phyloP scores from a whole-genome alignment of 2,113 vertebrate species.

The Gadus macrocephalus region DNA sequence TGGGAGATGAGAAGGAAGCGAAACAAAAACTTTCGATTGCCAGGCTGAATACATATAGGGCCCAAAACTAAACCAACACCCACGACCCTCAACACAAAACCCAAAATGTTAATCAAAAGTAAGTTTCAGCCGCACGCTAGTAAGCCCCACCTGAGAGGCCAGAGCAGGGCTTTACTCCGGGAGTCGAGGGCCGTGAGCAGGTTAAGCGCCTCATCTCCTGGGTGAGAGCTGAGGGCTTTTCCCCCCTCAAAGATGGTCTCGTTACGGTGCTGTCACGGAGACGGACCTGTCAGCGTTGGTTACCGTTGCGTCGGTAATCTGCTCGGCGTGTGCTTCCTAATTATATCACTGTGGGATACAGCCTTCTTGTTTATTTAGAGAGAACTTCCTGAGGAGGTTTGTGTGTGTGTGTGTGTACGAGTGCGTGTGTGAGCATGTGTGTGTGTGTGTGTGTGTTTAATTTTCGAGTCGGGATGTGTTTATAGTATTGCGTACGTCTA shows the following conservation, averaged over 20 bases:
- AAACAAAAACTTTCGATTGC: background rate
- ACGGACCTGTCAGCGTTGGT: conserved; percentile 35
- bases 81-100: background rate
- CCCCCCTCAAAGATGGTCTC: conserved; percentile 31
- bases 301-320: conserved; percentile 35
- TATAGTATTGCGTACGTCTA: too few relatives aligned
- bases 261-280: conserved; percentile 44
- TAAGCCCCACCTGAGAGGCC: background rate
- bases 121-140: background rate
- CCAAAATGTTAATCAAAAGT: background rate
- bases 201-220: background rate
- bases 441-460: background rate
- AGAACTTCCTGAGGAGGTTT: background rate
- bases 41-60: background rate
- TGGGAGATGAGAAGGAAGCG: conserved; percentile 6
- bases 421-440: background rate
- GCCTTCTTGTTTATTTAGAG: conserved; percentile 38
- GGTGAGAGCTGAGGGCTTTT: too few relatives aligned
- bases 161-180: background rate
- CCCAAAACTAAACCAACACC: background rate
- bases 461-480: too few relatives aligned
- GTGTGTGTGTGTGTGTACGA: background rate
- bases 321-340: conserved; percentile 43
- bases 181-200: conserved; percentile 12
- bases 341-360: conserved; percentile 42